Evolutionary conservation across 53 echinoderm and acorn worm genomes (phyloP), one percentile per base, ranked within the genome.

Genomic region (Patiria pectinifera): DNA sequence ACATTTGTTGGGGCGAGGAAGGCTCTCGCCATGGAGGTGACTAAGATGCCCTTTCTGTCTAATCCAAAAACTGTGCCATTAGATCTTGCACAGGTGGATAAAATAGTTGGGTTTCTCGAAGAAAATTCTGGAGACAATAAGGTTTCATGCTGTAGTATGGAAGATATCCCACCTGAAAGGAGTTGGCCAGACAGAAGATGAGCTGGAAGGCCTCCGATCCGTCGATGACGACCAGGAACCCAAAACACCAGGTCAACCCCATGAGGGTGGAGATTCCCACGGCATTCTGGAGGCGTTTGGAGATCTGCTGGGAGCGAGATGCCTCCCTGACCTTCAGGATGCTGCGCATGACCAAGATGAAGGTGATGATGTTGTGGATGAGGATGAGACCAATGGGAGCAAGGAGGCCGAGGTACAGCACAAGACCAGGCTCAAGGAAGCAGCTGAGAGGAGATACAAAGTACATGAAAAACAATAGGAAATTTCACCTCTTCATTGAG

Each of bases 211-310:
- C n/a, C n/a, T n/a, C n/a, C n/a, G n/a, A n/a, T n/a, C n/a, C n/a
- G n/a, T n/a, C n/a, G n/a, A n/a, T 93, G 22, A 95, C 86, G 9
- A 93, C 95, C 76, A 95, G 77, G 83, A 95, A 95, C 4, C 93
- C 95, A 59, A 95, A 95, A 6, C 76, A 62, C 95, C 95, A 95
- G 47, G 95, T 95, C 62, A 95, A 80, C 11, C 95, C 95, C 66
- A 95, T 83, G 14, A 95, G 92, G 43, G 89, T 88, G 2, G 93
- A 94, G 71, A 95, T 95, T 11, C 92, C 87, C 85, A 95, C 82
- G 5, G 95, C 93, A 82, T 95, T 95, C 49, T 91, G 95, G 46
- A 96, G 69, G 45, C 94, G 82, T 61, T 82, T 88, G 71, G 91
- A 76, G 72, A 95, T 93, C 85, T 95, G 95, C 61, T 83, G 91